Evolutionary conservation across 2,797 vertebrate species (phyloP), one percentile per base, ranked within the genome.

Genomic region (Fistularia commersonii): DNA sequence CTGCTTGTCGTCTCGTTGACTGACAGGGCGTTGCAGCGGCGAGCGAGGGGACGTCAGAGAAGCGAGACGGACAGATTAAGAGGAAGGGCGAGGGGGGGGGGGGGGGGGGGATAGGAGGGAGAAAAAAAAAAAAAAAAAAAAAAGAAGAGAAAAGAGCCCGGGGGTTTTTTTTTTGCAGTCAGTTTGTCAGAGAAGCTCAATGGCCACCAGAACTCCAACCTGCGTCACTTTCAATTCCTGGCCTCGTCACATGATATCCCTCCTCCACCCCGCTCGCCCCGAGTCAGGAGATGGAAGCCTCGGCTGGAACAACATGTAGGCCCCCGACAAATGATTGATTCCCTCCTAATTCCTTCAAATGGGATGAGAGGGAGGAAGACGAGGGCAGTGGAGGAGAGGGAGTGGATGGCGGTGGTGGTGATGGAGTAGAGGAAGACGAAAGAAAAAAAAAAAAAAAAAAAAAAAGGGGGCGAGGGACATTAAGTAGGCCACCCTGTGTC

Each of bases 261-360:
- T 72, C 68, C 43, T 31, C 69, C 7, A 36, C 58, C 59, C 66
- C 39, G 56, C 58, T 73, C 8, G 79, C 88, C 87, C 57, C 56
- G 12, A 88, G 79, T 86, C 36, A 49, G 72, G 54, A 64, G 81
- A 68, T 37, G 61, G 71, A 50, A 31, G 63, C 48, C 52, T 31
- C 6, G 48, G 47, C 84, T 48, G 55, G 1, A 72, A 82, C 67
- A 73, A 78, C 80, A 79, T 81, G 76, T 42, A 61, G 39, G 66
- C 66, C 31, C 76, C 54, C 38, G 89, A 92, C 90, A 87, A 87
- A 75, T 94, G 94, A 96, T 94, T 88, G 93, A 93, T 89, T 88
- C 77, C 61, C 72, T 75, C 57, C 51, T 92, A 93, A 95, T 93
- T 89, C 74, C 66, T 82, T 85, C 85, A 94, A 95, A 93, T 93